Percentiles rank a stretch among this genome's conserved stretches.
phyloP scores from a whole-genome alignment of 2,797 vertebrate species.

The Garrulus glandarius region DNA sequence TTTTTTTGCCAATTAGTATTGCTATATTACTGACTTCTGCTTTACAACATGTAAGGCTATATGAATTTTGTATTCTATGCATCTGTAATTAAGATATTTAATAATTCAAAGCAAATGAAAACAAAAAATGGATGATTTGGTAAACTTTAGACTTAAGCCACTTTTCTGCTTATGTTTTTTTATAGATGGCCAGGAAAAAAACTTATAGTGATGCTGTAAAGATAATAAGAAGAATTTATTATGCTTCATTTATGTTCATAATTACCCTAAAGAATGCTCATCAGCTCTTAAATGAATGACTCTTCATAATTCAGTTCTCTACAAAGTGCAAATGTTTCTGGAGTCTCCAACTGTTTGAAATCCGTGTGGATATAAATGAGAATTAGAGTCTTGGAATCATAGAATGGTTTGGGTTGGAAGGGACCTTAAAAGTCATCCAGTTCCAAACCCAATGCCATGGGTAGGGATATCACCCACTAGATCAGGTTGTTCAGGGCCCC shows the following conservation, averaged over 20 bases:
- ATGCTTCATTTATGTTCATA: neutral
- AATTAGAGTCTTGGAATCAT: neutral
- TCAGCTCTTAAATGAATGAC: neutral
- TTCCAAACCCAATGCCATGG: neutral
- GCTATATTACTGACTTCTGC: neutral
- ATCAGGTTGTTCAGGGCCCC: neutral
- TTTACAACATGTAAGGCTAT: neutral
- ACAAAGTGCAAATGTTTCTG: neutral
- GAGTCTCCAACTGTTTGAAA: neutral
- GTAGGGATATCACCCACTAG: neutral
- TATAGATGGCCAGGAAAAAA: neutral
- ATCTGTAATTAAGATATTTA: neutral
- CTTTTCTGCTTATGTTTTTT: neutral
- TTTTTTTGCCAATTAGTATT: neutral
- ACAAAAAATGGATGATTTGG: rapidly evolving
- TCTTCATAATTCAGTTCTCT: neutral
- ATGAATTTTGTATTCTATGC: neutral
- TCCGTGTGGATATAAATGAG: neutral
- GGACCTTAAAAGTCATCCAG: neutral
- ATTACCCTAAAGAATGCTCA: neutral
- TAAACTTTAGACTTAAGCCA: neutral
- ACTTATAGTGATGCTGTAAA: neutral
- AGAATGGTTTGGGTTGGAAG: neutral
- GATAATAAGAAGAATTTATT: neutral
- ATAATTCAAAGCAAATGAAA: neutral